Evolutionary conservation across 2,888 invertebrate species (phyloP), one percentile per base, ranked within the genome.

Genomic region (Thera britannica): DNA sequence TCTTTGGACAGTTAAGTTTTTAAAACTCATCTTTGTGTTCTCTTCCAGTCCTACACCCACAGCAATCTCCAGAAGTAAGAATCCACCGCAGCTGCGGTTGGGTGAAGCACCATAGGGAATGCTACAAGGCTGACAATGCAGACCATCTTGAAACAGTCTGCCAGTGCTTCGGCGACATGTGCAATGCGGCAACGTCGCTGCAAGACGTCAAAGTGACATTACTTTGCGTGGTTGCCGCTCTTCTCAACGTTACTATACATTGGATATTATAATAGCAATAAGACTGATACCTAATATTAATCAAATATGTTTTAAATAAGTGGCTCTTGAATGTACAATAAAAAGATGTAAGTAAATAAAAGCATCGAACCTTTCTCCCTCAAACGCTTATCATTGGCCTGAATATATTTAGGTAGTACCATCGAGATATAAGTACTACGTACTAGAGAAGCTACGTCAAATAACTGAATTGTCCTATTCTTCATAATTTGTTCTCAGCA

Each of bases 61-160:
- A 88, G 1, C 81, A 85, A 49, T 79, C 81, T 0, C 83, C 86
- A 0, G 90, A 91, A 49, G 84, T 88, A 71, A 83, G 95, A 9
- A 87, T 95, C 11, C 90, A 92, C 2, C 90, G 96, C 8, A 90
- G 92, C 67, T 96, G 96, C 72, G 96, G 96, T 35, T 96, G 95
- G 94, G 80, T 91, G 58, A 86, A 80, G 63, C 85, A 86, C 77
- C 85, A 84, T 54, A 82, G 87, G 11, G 88, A 87, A 48, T 96
- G 96, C 80, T 94, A 94, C 77, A 92, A 89, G 7, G 92, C 93
- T 2, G 95, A 95, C 80, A 95, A 95, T 68, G 94, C 94, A 75
- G 95, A 95, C 77, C 95, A 95, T 77, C 84, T 92, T 12, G 95
- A 95, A 75, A 92, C 85, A 0, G 94, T 94, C 68, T 96, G 96